A percentile compares a stretch with the other conserved stretches of the same genome.
These are phyloP conservation scores for Corvus moneduloides DNA, from an alignment of 2,113 vertebrate species.

Conservation along the genomic window DNA sequence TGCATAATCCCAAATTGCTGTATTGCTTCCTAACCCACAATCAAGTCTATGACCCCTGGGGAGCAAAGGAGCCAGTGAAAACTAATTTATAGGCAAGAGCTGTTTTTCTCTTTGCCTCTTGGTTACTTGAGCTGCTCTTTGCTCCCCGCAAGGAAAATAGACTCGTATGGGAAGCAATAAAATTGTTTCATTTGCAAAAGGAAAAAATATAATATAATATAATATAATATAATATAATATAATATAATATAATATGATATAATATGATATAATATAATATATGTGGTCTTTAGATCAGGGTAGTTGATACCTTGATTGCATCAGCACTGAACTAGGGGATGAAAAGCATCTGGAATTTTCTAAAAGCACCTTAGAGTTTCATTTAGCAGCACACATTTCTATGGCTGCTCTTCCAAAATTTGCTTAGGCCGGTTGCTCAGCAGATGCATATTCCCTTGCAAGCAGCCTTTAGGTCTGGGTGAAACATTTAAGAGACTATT, in stretches of 20 bases:
- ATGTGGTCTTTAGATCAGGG: background rate
- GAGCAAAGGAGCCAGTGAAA: slow-evolving; percentile 7
- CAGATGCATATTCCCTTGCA: background rate
- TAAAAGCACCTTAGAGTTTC: background rate
- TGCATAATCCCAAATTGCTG: slow-evolving; percentile 18
- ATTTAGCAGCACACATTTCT: background rate
- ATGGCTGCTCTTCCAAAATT: background rate
- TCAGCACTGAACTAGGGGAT: background rate
- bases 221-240: background rate
- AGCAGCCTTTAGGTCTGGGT: background rate
- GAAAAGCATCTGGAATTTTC: background rate
- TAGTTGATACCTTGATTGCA: background rate
- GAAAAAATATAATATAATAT: background rate
- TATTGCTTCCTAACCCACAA: slow-evolving; percentile 13
- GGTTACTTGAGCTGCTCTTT: background rate
- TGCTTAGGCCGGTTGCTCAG: background rate
- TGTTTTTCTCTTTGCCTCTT: background rate
- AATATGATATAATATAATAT: background rate
- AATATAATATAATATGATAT: background rate
- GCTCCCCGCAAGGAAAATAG: background rate
- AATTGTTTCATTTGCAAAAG: background rate
- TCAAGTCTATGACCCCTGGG: background rate
- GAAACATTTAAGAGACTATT: background rate
- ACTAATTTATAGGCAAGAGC: slow-evolving; percentile 5
- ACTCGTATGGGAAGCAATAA: background rate